phyloP scores from a whole-genome alignment of 2,888 invertebrate species.

The Electrophaes corylata region DNA sequence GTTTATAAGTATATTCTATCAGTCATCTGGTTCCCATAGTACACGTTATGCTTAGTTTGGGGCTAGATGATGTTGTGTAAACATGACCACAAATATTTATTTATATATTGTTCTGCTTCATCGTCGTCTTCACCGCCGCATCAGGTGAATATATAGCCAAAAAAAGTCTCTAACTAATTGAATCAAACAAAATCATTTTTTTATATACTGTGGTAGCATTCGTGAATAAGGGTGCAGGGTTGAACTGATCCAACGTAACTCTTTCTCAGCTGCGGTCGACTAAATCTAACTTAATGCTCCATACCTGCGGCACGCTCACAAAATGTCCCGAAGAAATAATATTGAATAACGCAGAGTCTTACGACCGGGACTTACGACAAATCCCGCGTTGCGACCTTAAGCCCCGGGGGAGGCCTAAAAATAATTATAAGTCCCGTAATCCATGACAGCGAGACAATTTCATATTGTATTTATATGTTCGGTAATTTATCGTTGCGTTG shows the following conservation, averaged over 20 bases:
- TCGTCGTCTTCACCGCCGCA: too few relatives aligned
- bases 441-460: conserved; percentile 47
- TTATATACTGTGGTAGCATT: too few relatives aligned
- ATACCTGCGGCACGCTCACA: conserved; percentile 60
- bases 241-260: conserved; percentile 13
- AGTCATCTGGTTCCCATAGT: too few relatives aligned
- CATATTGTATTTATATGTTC: conserved; percentile 52
- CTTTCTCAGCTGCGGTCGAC: conserved; percentile 19
- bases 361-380: conserved; percentile 60
- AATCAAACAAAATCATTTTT: too few relatives aligned
- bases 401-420: conserved; percentile 65
- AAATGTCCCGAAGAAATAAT: conserved; percentile 67
- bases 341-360: conserved; percentile 63
- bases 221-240: background rate
- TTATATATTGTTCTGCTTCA: too few relatives aligned
- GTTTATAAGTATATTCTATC: too few relatives aligned
- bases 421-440: conserved; percentile 64
- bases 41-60: too few relatives aligned
- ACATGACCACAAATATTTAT: too few relatives aligned
- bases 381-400: conserved; percentile 76
- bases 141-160: too few relatives aligned
- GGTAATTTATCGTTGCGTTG: conserved; percentile 31
- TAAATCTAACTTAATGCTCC: conserved; percentile 55
- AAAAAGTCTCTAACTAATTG: too few relatives aligned
- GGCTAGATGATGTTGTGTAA: too few relatives aligned